A percentile compares a stretch with the other conserved stretches of the same genome.
Conservation (phyloP, 2,113 vertebrate genomes). For the Otocyon megalotis region DNA sequence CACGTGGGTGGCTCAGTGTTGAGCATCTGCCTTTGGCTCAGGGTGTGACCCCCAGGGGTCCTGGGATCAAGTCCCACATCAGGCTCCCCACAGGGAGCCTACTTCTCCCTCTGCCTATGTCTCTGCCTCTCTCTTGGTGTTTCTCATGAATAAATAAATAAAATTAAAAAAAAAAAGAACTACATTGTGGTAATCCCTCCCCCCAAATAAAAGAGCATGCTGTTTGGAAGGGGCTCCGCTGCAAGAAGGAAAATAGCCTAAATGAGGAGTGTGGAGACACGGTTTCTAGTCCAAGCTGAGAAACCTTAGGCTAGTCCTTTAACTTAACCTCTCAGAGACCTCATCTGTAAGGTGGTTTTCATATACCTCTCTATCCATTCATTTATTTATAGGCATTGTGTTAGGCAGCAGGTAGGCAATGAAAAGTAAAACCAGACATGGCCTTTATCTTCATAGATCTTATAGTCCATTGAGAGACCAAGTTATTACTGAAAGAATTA, state of each 20-base stretch:
- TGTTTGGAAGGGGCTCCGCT: background rate
- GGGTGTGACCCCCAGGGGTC: too few species aligned
- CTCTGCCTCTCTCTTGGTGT: too few species aligned
- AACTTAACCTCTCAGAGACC: background rate
- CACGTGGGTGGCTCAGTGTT: too few species aligned
- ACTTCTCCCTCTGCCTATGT: too few species aligned
- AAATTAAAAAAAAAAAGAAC: too few species aligned
- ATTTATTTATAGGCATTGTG: background rate
- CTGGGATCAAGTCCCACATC: too few species aligned
- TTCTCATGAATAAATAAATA: too few species aligned
- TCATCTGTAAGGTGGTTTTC: background rate
- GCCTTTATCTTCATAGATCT: background rate
- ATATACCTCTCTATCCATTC: background rate
- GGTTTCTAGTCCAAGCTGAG: background rate
- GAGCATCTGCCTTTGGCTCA: too few species aligned
- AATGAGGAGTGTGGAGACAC: background rate
- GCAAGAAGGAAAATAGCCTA: background rate
- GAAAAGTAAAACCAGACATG: background rate
- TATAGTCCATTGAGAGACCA: background rate
- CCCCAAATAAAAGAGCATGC: background rate
- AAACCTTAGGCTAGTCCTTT: background rate
- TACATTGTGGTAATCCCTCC: background rate
- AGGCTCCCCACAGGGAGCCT: too few species aligned
- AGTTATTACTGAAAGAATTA: background rate
- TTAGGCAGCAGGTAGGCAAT: background rate